Percentiles rank a stretch among this genome's conserved stretches.
These are phyloP conservation scores for Metopia argyrocephala DNA, from an alignment of 2,888 invertebrate species.

Conservation along the genomic window DNA sequence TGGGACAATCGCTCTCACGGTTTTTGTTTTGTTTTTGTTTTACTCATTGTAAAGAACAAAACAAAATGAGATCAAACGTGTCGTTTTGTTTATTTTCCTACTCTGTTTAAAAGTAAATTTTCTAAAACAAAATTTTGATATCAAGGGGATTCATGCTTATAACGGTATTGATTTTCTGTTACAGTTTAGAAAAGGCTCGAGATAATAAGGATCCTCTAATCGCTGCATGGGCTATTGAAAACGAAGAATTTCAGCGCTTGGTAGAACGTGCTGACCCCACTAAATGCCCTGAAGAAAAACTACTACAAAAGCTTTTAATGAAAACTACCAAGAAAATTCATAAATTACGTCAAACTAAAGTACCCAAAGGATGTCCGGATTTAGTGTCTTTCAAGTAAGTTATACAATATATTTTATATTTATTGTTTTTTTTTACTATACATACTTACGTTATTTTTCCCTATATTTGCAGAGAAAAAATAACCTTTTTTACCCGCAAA, in stretches of 20 bases:
- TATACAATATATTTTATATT: neutral
- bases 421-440: neutral
- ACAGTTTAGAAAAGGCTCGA: constrained; percentile 89
- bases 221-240: constrained; percentile 91
- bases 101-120: no score
- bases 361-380: constrained; percentile 93
- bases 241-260: constrained; percentile 89
- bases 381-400: constrained; percentile 94
- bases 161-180: neutral
- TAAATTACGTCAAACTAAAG: constrained; percentile 90
- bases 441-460: constrained; percentile 1
- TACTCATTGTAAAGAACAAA: no score
- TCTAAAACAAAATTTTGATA: no score
- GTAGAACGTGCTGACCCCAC: constrained; percentile 78
- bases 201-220: constrained; percentile 89
- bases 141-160: neutral
- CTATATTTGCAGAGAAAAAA: constrained; percentile 88
- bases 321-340: constrained; percentile 95
- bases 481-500: constrained; percentile 95
- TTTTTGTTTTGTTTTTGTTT: no score
- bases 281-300: constrained; percentile 80
- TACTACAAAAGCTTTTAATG: constrained; percentile 88
- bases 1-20: no score
- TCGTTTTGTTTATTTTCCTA: no score
- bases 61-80: no score